Evolutionary conservation across 2,888 invertebrate species (phyloP), one percentile per base, ranked within the genome.

Genomic region (Hymenopus coronatus): DNA sequence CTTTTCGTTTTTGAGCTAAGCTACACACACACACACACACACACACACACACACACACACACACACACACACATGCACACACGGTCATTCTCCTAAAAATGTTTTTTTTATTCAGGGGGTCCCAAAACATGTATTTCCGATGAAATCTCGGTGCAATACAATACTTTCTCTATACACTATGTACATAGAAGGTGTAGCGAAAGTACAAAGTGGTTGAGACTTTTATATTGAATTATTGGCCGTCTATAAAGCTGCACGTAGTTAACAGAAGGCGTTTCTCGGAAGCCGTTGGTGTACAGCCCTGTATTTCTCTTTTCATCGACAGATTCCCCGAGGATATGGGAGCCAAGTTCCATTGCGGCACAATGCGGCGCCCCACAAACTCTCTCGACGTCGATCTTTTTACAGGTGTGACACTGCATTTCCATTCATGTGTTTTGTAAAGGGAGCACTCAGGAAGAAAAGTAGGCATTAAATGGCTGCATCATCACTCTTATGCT

Each of bases 361-460:
- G 85, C 33, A 20, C 30, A 30, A 25, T 33, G 40, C 54, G 84
- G 40, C 84, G 84, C 40, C 84, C 84, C 40, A 84, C 14, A 84
- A n/a, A 33, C 84, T 33, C 25, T n/a, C 84, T 27, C 85, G 25
- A 6, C 84, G 25, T 54, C 46, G 54, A 30, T 46, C 85, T 54
- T 27, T 28, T n/a, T 86, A 70, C 54, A 70, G 54, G 81, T 54
- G 86, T 86, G 86, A 86, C 86, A 81, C 20, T 28, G 86, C 86
- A 86, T 28, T 86, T 86, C 46, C 30, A 86, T 86, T 86, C 86
- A 81, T 28, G 28, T 46, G 85, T 85, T 85, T 46, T 85, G 85
- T 85, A 85, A 70, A 81, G 86, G 70, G 54, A 86, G 85, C 28
- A 46, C 85, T 46, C 46, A 15, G 40, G 85, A 85, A 70, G 54